phyloP scores from a whole-genome alignment of 2,113 vertebrate species.

The Embiotoca jacksoni region DNA sequence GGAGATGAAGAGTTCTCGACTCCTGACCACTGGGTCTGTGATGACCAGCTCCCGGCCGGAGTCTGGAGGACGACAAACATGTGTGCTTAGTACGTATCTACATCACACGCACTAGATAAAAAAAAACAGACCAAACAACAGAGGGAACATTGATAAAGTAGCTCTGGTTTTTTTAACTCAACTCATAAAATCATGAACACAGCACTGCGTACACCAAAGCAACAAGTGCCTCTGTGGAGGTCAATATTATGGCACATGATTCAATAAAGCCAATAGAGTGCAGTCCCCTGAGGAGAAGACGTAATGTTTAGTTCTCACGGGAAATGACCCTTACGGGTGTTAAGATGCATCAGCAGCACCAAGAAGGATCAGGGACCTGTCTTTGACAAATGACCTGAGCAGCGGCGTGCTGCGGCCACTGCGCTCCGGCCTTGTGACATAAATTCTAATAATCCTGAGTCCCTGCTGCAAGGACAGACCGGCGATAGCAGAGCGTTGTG shows the following conservation, averaged over 20 bases:
- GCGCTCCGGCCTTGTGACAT: constrained; percentile 59
- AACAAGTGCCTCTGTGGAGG: constrained; percentile 42
- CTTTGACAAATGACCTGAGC: constrained; percentile 66
- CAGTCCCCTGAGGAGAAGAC: constrained; percentile 38
- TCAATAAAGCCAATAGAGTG: constrained; percentile 65
- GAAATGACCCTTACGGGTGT: constrained; percentile 56
- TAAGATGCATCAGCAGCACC: constrained; percentile 47
- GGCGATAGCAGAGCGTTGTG: constrained; percentile 32
- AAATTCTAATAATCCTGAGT: constrained; percentile 68
- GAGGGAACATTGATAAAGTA: constrained; percentile 24
- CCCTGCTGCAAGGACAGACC: constrained; percentile 57
- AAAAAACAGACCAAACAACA: constrained; percentile 16
- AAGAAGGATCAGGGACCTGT: constrained; percentile 25
- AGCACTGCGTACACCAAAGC: constrained; percentile 30
- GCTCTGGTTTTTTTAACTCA: constrained; percentile 1
- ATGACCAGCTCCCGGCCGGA: constrained; percentile 98
- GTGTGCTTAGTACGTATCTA: not conserved
- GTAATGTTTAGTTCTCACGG: constrained; percentile 57
- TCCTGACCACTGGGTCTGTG: constrained; percentile 97
- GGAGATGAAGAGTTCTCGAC: constrained; percentile 98
- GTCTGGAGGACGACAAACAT: constrained; percentile 82
- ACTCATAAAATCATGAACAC: constrained; percentile 36
- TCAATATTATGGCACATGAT: constrained; percentile 52
- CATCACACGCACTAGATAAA: not conserved
- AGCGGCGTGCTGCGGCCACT: constrained; percentile 40